A percentile compares a stretch with the other conserved stretches of the same genome.
These are phyloP conservation scores for Rousettus madagascariensis DNA, from an alignment of 2,797 vertebrate genomes.

Conservation along the genomic window DNA sequence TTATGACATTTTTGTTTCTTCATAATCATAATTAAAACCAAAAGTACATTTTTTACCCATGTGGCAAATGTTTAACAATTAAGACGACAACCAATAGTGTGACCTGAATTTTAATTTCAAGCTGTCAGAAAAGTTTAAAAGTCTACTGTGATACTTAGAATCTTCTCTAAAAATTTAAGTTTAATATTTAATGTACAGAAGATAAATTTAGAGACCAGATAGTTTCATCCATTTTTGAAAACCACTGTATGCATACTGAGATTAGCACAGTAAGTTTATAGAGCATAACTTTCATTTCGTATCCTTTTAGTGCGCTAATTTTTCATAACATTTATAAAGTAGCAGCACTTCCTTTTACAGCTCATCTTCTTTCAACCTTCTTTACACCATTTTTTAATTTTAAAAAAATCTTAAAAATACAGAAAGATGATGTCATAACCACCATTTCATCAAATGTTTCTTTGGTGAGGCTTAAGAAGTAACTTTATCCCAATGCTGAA, in stretches of 20 bases:
- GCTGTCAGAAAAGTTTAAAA: constrained; percentile 16
- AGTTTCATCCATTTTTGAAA: not conserved
- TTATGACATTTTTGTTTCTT: not conserved
- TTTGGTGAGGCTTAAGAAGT: not conserved
- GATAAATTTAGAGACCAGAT: not conserved
- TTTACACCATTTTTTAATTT: not conserved
- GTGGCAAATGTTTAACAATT: not conserved
- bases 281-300: not conserved
- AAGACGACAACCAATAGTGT: not conserved
- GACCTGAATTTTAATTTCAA: not conserved
- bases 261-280: not conserved
- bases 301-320: not conserved
- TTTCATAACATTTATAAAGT: not conserved
- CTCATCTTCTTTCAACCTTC: not conserved
- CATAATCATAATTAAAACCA: not conserved
- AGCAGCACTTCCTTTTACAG: not conserved
- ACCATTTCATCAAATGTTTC: not conserved
- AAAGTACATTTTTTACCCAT: not conserved
- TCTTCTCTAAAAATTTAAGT: constrained; percentile 29
- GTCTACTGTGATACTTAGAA: not conserved
- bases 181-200: not conserved
- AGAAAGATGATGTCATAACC: not conserved
- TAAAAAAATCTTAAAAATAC: not conserved
- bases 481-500: not conserved
- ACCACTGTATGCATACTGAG: not conserved